Evolutionary conservation across 2,797 vertebrate species (phyloP).

Genomic region (Hemibagrus guttatus): DNA sequence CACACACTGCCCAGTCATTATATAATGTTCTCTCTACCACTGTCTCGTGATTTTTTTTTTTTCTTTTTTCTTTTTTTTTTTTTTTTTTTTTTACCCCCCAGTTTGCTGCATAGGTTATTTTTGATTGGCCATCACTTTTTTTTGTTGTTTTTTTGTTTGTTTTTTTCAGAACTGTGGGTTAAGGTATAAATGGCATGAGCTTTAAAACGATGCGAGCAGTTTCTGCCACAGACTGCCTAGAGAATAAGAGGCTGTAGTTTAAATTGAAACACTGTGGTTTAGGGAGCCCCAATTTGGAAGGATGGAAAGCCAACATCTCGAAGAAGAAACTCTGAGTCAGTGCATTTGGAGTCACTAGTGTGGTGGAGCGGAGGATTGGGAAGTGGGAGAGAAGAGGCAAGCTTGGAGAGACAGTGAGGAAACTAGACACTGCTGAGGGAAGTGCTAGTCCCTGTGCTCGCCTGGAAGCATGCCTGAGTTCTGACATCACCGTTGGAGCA

Average conservation of each 20-base stretch:
- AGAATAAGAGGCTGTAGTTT: constrained; percentile 23
- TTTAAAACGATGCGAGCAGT: neutral
- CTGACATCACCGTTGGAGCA: constrained; percentile 66
- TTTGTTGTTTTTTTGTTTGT: too few species aligned
- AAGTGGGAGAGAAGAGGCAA: constrained; percentile 16
- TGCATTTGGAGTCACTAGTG: constrained; percentile 32
- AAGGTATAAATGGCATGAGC: constrained; percentile 17
- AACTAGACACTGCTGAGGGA: constrained; percentile 63
- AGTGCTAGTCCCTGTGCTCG: constrained; percentile 56
- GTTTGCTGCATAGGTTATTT: constrained; percentile 30
- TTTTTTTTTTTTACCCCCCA: too few species aligned
- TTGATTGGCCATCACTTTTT: constrained; percentile 16
- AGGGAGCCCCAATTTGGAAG: constrained; percentile 17
- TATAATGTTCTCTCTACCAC: neutral
- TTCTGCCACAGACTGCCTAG: constrained; percentile 35
- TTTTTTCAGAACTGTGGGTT: neutral
- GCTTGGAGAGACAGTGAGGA: constrained; percentile 56
- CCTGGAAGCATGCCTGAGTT: constrained; percentile 61
- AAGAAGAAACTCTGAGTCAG: constrained; percentile 57
- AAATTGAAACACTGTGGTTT: constrained; percentile 47
- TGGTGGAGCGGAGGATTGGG: constrained; percentile 26
- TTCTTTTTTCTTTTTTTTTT: too few species aligned
- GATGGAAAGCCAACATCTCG: constrained; percentile 18
- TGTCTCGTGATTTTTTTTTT: neutral
- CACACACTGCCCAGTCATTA: neutral